Base-by-base conservation (phyloP, 2,888 invertebrate species). In the Adela reaumurella region DNA sequence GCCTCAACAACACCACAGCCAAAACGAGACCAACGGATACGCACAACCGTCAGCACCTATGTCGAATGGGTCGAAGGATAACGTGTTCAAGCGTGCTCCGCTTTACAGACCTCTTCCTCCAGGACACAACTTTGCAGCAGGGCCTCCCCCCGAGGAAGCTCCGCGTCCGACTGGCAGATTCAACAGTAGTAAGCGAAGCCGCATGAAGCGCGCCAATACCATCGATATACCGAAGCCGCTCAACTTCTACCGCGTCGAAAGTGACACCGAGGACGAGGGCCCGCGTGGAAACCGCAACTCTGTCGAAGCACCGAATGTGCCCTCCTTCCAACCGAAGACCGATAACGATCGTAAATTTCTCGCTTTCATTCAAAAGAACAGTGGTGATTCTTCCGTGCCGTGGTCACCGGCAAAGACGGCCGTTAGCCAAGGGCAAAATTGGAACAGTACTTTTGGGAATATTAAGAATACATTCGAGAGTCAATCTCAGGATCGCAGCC, bases 161-260 rank as follows among this genome's bases (percentile, higher is more conserved):
- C 46, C 49, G n/a, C 55, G 53, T 52, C 67, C 73, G 2, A 59
- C 67, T 1, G 72, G 67, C 55, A 63, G 82, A 51, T 86, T 83
- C 56, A 74, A 77, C 49, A 74, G 76, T 46, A 83, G 78, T 52
- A 88, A 88, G 57, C 90, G 89, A 61, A 76, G 86, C 19, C 85
- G 88, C 58, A 90, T 93, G 86, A 93, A 92, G 67, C 83, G 93
- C 16, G 92, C 93, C 3, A 94, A 94, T 58, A 94, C 94, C 1
- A 91, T 93, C 53, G 92, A 93, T 62, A 92, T 93, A 62, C 92
- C 92, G 1, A 90, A 90, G 59, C 84, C 86, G 0, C 81, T 68
- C 19, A 81, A 72, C n/a, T 78, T 79, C 18, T 83, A 84, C 61
- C 71, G 76, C 45, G 63, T 79, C n/a, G 73, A 76, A 53, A 66